Base-by-base conservation (phyloP, 2,797 vertebrate species). In the Spatula versicolor region DNA sequence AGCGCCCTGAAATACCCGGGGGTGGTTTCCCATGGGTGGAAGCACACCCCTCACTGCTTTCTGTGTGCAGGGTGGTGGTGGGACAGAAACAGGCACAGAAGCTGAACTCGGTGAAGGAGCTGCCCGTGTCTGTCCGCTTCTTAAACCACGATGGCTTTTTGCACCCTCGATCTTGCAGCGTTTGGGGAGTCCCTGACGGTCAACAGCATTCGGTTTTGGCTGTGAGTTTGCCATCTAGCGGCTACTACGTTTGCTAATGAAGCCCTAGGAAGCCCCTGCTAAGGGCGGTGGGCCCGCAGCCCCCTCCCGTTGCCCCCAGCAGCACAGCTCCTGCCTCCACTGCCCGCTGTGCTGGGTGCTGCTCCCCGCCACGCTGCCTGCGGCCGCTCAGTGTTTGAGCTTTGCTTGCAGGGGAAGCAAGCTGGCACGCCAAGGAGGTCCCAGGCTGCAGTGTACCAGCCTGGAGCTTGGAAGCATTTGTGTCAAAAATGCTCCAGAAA, bases 151-250 rank as follows among this genome's bases (percentile, higher is more conserved):
- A 8, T 13, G 76, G 25, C 62, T 79, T 55, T 72, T 48, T 37
- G 79, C 69, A 8, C 58, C 75, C 67, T 19, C 4, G 52, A 2
- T 52, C 74, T 52, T 9, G 3, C 43, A 46, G 81, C 48, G 7
- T n/a, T 1, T 33, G 52, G 39, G 30, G 13, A 72, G 55, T 2
- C 30, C 6, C 20, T 58, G n/a, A 5, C 8, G 64, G 88, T 48
- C 90, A 11, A 14, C 26, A 77, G 46, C 1, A 9, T 2, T 78
- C 85, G 2, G 72, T 88, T 86, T 16, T 13, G 95, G 48, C 96
- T 91, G 58, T 86, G 92, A 95, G 92, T 86, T 96, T 96, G 96
- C 96, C 96, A 95, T 95, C 97, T 97, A 97, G 96, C 17, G 97
- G 95, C 93, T 90, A 78, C 77, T 30, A 0, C 12, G 13, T 37